Base-by-base conservation (phyloP, 2,888 invertebrate species). In the Anagyrus pseudococci region DNA sequence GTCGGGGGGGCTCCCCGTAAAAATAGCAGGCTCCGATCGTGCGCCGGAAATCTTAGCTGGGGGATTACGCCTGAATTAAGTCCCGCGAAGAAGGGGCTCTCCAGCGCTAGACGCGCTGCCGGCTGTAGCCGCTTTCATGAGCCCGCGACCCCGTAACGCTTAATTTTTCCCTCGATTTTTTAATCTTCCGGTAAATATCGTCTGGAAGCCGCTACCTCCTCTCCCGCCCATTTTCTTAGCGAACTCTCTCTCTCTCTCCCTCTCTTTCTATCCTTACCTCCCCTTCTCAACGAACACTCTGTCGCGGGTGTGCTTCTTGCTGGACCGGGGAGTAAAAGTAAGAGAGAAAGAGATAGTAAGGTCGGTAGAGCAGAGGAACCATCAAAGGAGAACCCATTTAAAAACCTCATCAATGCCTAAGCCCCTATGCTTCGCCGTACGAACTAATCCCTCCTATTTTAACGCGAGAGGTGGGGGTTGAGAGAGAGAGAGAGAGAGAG, bases 331-430 rank as follows among this genome's bases (percentile, higher is more conserved):
- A 52, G 19, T n/a, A n/a, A n/a, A n/a, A 47, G 58, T 40, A 19
- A 33, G 22, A 62, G 41, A 58, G 59, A 50, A 49, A 62, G 55
- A 54, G 49, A 40, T 43, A 20, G 37, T 49, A 54, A 54, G 33
- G 19, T 49, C 48, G 47, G 19, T 62, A 64, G 57, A 46, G 17
- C 57, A 29, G 67, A 53, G 56, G 64, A 69, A 70, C 73, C 79
- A 79, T 81, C 80, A 81, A 81, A 81, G 79, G 78, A 79, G 80
- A 81, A 81, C 80, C 80, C 80, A 81, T 81, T 81, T 81, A 81
- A 81, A 81, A 81, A 81, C 81, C 81, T 81, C 81, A 81, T 81
- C 81, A 81, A 81, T 81, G 81, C 77, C 77, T 80, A 80, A 81
- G 80, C 80, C 78, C 73, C 77, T 15, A 73, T 74, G 78, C 76